Evolutionary conservation across 2,888 invertebrate genomes (phyloP), one percentile per base, ranked within the genome.

Genomic region (Epinotia nisella): DNA sequence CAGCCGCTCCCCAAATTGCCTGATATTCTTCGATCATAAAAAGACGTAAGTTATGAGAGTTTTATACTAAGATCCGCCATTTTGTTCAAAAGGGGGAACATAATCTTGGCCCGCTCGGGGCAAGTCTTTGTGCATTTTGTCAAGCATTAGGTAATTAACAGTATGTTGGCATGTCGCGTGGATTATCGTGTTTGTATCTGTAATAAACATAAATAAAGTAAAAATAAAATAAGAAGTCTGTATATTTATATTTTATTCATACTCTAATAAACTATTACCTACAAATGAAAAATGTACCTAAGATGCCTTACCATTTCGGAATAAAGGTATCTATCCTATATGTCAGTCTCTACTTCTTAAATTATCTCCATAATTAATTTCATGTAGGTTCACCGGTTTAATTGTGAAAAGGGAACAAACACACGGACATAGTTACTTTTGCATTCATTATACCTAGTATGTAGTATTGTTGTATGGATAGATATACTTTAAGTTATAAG

Each of bases 41-140:
- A 55, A 11, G 21, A 55, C 58, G 13, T 4, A 15, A 29, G 1
- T 7, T 7, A n/a, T 29, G 2, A 7, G 15, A 7, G 15, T 64
- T 35, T 19, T 19, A 13, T 24, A 29, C 29, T 39, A 39, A 55
- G 19, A 65, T 39, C n/a, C 21, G 41, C 55, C 55, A 39, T 15
- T 66, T 53, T 65, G n/a, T 55, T 11, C 35, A 24, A 55, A 51
- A 21, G 19, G 1, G 10, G 21, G 11, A 17, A 17, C 29, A 39
- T 66, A 61, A 67, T 71, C 60, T 60, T 66, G 17, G 13, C 74
- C 71, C 75, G 75, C 70, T 74, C 69, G 78, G 74, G 80, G 75
- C 71, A 73, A 39, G 75, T 77, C 83, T 83, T 81, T 81, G 85
- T 80, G 71, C 77, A 81, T 80, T 83, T 86, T 86, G 86, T 87